phyloP scores from a whole-genome alignment of 2,888 invertebrate genomes.

The Eristalis tenax region DNA sequence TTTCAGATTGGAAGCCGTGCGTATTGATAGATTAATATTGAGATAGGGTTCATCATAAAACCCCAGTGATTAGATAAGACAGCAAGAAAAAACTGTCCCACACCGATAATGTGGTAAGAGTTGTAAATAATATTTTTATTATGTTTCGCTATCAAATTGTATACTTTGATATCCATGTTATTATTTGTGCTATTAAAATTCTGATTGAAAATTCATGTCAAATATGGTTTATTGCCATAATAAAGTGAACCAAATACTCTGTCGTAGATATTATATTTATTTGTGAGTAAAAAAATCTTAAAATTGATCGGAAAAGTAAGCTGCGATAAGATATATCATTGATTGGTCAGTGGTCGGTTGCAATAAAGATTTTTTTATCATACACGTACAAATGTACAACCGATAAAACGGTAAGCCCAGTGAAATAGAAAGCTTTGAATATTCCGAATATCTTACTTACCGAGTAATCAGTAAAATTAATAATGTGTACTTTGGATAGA shows the following conservation, averaged over 20 bases:
- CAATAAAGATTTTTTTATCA: slow-evolving; percentile 44
- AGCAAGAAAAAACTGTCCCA: slow-evolving; percentile 14
- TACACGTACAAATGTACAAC: slow-evolving; percentile 17
- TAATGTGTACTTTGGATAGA: no score
- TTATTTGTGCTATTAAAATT: slow-evolving; percentile 81
- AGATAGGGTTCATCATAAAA: slow-evolving; percentile 61
- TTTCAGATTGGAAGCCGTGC: slow-evolving; percentile 65
- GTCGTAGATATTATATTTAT: slow-evolving; percentile 45
- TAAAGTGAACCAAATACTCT: slow-evolving; percentile 55
- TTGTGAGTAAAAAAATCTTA: slow-evolving; percentile 58
- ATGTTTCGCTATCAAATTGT: slow-evolving; percentile 64
- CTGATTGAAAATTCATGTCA: slow-evolving; percentile 79
- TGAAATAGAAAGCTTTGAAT: slow-evolving; percentile 23
- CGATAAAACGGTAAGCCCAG: slow-evolving; percentile 23
- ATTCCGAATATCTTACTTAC: slow-evolving; percentile 28
- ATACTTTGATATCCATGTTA: slow-evolving; percentile 78
- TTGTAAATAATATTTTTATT: slow-evolving; percentile 65
- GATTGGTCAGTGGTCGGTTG: slow-evolving; percentile 30
- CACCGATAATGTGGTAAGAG: slow-evolving; percentile 50
- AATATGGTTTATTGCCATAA: slow-evolving; percentile 63
- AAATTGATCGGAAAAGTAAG: slow-evolving; percentile 44
- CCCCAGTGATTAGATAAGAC: slow-evolving; percentile 55
- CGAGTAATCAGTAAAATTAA: no score
- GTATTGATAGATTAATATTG: slow-evolving; percentile 65
- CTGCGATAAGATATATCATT: slow-evolving; percentile 17